Conservation (phyloP, 2,797 vertebrate species). For the Mareca penelope region DNA sequence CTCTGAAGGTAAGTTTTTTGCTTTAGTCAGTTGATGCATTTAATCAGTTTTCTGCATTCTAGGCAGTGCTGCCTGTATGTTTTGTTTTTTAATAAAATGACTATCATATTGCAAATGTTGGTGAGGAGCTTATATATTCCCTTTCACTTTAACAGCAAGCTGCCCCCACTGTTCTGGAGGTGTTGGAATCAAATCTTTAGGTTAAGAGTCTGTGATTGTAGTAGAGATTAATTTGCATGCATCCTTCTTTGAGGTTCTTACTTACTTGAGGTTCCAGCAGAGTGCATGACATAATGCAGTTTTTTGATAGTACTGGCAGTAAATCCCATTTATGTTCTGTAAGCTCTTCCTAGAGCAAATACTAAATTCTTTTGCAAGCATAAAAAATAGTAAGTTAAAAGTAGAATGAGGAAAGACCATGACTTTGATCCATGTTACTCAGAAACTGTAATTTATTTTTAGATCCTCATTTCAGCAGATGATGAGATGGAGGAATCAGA, state of each 20-base stretch:
- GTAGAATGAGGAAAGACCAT: background rate
- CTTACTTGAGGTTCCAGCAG: background rate
- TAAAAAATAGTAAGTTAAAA: background rate
- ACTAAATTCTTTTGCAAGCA: background rate
- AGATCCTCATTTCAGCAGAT: constrained; percentile 98
- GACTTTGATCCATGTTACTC: background rate
- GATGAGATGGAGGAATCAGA: constrained; percentile 98
- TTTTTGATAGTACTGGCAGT: background rate
- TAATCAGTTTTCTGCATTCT: background rate
- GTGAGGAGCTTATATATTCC: background rate
- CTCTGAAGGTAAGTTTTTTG: background rate
- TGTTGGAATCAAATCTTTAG: background rate
- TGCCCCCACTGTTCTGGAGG: background rate
- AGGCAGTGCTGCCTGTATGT: background rate
- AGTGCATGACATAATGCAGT: background rate
- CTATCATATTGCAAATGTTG: background rate
- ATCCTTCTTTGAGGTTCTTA: background rate
- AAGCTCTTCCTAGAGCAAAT: background rate
- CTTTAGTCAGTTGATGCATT: background rate
- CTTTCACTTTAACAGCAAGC: background rate
- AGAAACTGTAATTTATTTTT: background rate
- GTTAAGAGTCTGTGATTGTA: background rate
- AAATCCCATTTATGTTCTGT: background rate
- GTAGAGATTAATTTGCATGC: background rate
- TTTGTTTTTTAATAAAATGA: background rate